Base-by-base conservation (phyloP, 2,888 invertebrate species). In the Heliconius hortense region DNA sequence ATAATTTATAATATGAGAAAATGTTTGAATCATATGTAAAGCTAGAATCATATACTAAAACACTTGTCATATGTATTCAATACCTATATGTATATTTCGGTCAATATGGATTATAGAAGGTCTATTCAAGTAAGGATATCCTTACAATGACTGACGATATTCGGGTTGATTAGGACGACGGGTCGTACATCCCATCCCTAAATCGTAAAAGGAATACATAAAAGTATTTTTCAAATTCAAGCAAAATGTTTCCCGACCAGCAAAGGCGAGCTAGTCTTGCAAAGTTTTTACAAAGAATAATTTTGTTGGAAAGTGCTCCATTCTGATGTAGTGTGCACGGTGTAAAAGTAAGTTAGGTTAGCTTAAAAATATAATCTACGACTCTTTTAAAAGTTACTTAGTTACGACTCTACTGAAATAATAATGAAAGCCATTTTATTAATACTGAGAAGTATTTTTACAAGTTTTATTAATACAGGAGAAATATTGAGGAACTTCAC, bases 131-230 rank as follows among this genome's bases (percentile, higher is more conserved):
- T 28, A 68, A 64, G 74, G 69, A 64, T n/a, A 56, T 69, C 64
- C 56, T 69, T 53, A 56, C 69, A 64, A 64, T 74, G 74, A 74
- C 70, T 53, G 56, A 70, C 64, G 53, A 63, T 70, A 64, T 69
- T 64, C 56, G 70, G 63, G 64, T 69, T 69, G 63, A 70, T 70
- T 69, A 69, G 68, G 68, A 31, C 68, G 68, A 53, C 64, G 70
- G 70, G 70, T 48, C 70, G 53, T 74, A 64, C 26, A 56, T 64
- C 63, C 53, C 70, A 74, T 56, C 62, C 74, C 39, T 64, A 63
- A 70, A 70, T 74, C 70, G 74, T 74, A 74, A 74, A 68, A 70
- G 62, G 53, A 70, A 74, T 64, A 70, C 64, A 74, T 64, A 64
- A 70, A 63, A 64, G 62, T 64, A 69, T 70, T 64, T 70, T 70